A percentile compares a stretch with the other conserved stretches of the same genome.
Conservation (phyloP, 2,113 vertebrate genomes). For the Tachycineta bicolor region DNA sequence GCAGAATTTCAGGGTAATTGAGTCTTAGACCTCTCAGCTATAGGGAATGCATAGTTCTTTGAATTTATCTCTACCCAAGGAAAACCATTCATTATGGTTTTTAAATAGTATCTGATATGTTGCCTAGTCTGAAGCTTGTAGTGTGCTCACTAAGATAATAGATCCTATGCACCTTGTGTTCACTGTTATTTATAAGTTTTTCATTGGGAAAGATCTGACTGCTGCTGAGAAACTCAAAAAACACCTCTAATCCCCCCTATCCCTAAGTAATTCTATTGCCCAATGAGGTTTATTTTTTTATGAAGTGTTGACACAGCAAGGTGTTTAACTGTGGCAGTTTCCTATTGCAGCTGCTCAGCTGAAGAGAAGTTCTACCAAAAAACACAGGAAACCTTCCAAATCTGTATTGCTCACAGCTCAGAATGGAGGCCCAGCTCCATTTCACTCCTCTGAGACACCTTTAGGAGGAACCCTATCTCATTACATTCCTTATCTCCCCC, state of each 20-base stretch:
- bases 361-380: not conserved
- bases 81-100: not conserved
- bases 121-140: not conserved
- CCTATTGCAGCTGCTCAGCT: not conserved
- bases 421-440: not conserved
- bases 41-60: not conserved
- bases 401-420: not conserved
- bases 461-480: not conserved
- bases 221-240: not conserved
- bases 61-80: not conserved
- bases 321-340: not conserved
- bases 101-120: not conserved
- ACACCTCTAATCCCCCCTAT: not conserved
- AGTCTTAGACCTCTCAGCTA: not conserved
- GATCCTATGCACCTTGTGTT: not conserved
- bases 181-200: not conserved
- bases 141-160: not conserved
- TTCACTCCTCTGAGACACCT: not conserved
- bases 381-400: not conserved
- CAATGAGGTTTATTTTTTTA: not conserved
- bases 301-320: not conserved
- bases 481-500: not conserved
- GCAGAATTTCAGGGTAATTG: not conserved
- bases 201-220: not conserved
- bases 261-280: not conserved